These are phyloP conservation scores for Centruroides sculpturatus DNA, from an alignment of 1,140 invertebrate genomes.

Conservation along the genomic window DNA sequence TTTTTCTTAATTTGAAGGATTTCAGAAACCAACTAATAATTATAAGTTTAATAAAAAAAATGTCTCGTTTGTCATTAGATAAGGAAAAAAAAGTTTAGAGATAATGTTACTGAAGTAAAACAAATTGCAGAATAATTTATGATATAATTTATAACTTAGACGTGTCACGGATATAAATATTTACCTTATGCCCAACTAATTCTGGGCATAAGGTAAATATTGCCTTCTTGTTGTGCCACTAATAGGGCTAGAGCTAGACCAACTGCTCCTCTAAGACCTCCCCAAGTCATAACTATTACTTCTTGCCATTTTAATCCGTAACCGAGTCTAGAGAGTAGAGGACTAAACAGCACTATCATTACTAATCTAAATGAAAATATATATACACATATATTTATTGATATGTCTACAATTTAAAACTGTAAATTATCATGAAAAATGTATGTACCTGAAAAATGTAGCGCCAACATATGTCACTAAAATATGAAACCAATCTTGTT, in stretches of 20 bases:
- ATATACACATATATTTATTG: conserved; percentile 18
- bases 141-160: background rate
- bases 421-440: background rate
- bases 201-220: no score
- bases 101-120: background rate
- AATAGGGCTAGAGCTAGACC: conserved; percentile 32
- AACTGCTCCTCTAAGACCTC: conserved; percentile 34
- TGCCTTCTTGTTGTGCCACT: conserved; percentile 14
- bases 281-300: conserved; percentile 31
- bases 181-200: background rate
- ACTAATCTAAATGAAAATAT: conserved; percentile 16
- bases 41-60: conserved; percentile 3
- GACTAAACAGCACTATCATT: conserved; percentile 29
- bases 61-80: background rate
- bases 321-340: conserved; percentile 29
- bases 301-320: conserved; percentile 33
- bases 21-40: no score
- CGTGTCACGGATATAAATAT: background rate
- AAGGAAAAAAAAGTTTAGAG: conserved; percentile 13
- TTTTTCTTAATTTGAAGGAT: no score
- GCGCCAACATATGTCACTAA: conserved; percentile 27
- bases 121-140: background rate
- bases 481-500: conserved; percentile 26
- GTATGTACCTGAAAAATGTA: conserved; percentile 26
- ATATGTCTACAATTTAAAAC: no score